Evolutionary conservation across 2,888 invertebrate species (phyloP), one percentile per base, ranked within the genome.

Genomic region (Clepsis dumicolana): DNA sequence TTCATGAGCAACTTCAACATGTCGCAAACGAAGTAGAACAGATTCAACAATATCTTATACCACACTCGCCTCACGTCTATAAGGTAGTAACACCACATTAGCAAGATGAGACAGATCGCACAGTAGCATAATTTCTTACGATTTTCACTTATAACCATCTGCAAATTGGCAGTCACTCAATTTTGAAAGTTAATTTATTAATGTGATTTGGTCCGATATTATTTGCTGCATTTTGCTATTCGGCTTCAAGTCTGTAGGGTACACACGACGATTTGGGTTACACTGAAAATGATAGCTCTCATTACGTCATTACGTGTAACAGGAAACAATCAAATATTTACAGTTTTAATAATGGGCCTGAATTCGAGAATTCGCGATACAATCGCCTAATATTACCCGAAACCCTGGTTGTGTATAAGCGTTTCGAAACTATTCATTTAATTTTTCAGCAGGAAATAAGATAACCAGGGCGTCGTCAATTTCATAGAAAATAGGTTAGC

Each of bases 121-220:
- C 81, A 81, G 84, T 82, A 89, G 71, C 89, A 89, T 86, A 85
- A 61, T 81, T 82, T 74, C 78, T 80, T 88, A 69, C 82, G 80
- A 77, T 84, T 84, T 75, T 82, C 86, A 84, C 81, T 84, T 82
- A 85, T 85, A 84, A 91, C 84, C 93, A 93, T 93, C 91, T 88
- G 91, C 81, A 87, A 86, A 60, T 73, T 72, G 74, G 65, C 63
- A 71, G 61, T 66, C 66, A 64, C 71, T 65, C 68, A 65, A 66
- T 56, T 48, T 60, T 62, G 27, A 70, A 64, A 66, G 61, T 64
- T 50, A 52, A 7, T 68, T 48, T 24, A 44, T 56, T 66, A n/a
- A n/a, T 65, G n/a, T 61, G 41, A 29, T 62, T 63, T 56, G 48
- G 65, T 57, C n/a, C 66, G 60, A 75, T 67, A 75, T 74, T 67